phyloP scores from a whole-genome alignment of 1,140 invertebrate species.

The Heliconius melpomene region DNA sequence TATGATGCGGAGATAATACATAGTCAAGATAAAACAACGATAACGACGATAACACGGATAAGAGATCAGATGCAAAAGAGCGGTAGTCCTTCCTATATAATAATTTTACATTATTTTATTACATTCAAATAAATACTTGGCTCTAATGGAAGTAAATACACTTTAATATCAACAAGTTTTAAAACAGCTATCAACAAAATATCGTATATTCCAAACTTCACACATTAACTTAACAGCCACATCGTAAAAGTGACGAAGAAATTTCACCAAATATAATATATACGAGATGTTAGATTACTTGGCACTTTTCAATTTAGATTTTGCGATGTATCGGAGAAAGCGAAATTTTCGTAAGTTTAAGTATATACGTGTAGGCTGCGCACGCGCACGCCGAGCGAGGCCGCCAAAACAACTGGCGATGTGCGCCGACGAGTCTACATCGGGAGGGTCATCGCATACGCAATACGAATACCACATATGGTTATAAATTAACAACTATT shows the following conservation, averaged over 20 bases:
- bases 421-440: slow-evolving; percentile 61
- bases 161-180: not conserved
- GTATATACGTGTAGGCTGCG: slow-evolving; percentile 21
- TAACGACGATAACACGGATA: slow-evolving; percentile 17
- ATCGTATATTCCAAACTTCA: slow-evolving; percentile 7
- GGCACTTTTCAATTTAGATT: slow-evolving; percentile 49
- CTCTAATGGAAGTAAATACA: slow-evolving; percentile 2
- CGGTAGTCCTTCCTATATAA: not conserved
- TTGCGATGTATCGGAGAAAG: slow-evolving; percentile 50
- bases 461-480: slow-evolving; percentile 39
- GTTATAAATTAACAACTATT: slow-evolving; percentile 33
- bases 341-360: slow-evolving; percentile 43
- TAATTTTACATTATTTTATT: not conserved
- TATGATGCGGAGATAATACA: slow-evolving; percentile 20
- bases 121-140: not conserved
- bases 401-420: slow-evolving; percentile 70
- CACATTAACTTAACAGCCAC: slow-evolving; percentile 11
- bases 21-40: slow-evolving; percentile 23
- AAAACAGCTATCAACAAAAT: slow-evolving; percentile 6
- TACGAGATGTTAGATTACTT: slow-evolving; percentile 34
- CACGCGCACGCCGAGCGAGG: slow-evolving; percentile 56
- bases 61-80: not conserved
- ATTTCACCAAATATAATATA: slow-evolving; percentile 40
- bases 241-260: slow-evolving; percentile 21
- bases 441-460: slow-evolving; percentile 33